Evolutionary conservation across 1,140 invertebrate species (phyloP).

Genomic region (Whitmania pigra): DNA sequence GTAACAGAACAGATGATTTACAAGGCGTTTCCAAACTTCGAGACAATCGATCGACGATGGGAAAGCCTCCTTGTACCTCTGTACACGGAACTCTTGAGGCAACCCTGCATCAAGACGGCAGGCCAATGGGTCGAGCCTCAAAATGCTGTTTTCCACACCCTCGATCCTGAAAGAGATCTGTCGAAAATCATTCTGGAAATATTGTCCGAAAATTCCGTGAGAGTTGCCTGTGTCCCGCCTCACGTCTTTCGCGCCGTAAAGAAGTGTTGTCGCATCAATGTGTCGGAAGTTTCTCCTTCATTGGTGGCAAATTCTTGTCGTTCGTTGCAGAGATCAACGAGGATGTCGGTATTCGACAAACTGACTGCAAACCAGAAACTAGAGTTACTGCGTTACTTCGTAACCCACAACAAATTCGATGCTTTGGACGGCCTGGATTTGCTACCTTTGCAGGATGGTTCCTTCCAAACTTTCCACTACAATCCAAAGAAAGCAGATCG

Average conservation of each 20-base stretch:
- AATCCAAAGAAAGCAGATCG: slow-evolving; percentile 22
- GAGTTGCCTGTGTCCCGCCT: slow-evolving; percentile 16
- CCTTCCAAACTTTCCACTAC: slow-evolving; percentile 13
- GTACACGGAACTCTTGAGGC: slow-evolving; percentile 22
- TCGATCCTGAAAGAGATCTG: slow-evolving; percentile 12
- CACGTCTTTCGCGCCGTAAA: slow-evolving; percentile 21
- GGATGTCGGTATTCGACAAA: background rate
- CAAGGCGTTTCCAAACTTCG: slow-evolving; percentile 23
- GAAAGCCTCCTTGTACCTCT: slow-evolving; percentile 16
- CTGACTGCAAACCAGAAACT: slow-evolving; percentile 15
- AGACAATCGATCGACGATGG: slow-evolving; percentile 21
- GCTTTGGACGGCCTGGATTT: slow-evolving; percentile 23
- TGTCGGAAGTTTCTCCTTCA: slow-evolving; percentile 13
- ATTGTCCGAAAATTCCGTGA: slow-evolving; percentile 16
- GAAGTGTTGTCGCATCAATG: slow-evolving; percentile 21
- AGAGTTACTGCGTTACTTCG: slow-evolving; percentile 17
- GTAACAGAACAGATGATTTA: slow-evolving; percentile 20
- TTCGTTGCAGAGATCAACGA: slow-evolving; percentile 12
- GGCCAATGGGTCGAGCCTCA: slow-evolving; percentile 22
- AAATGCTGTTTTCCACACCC: slow-evolving; percentile 24
- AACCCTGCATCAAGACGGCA: slow-evolving; percentile 15
- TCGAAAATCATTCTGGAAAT: slow-evolving; percentile 18
- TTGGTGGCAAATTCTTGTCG: slow-evolving; percentile 17
- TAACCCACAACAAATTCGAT: slow-evolving; percentile 13
- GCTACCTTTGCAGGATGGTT: slow-evolving; percentile 23